Conservation (phyloP, 2,797 vertebrate genomes). For the Mormyrus proboscirostris region DNA sequence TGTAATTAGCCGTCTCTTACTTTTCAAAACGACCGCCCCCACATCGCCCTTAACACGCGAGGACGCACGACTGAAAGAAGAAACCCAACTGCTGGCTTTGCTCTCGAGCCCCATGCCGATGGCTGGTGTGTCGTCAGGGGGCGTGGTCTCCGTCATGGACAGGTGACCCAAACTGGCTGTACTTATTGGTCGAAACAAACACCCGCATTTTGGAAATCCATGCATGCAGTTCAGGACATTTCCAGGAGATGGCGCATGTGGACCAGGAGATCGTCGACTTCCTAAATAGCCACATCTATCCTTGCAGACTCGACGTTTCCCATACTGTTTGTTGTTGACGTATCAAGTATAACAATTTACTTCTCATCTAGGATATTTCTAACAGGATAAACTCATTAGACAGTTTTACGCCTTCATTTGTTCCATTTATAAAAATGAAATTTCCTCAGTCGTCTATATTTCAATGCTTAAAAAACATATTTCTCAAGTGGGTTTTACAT, state of each 20-base stretch:
- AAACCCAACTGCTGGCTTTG: slow-evolving; percentile 34
- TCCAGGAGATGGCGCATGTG: slow-evolving; percentile 64
- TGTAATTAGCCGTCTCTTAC: slow-evolving; percentile 62
- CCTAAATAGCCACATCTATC: not conserved
- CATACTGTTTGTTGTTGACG: not conserved
- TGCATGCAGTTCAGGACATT: slow-evolving; percentile 10
- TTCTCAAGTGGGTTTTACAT: slow-evolving; percentile 4
- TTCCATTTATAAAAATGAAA: not conserved
- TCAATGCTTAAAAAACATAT: not conserved
- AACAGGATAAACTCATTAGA: not conserved
- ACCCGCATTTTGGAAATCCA: not conserved
- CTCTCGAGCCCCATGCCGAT: slow-evolving; percentile 27
- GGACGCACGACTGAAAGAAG: slow-evolving; percentile 42
- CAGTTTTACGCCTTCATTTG: not conserved
- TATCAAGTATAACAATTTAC: not conserved
- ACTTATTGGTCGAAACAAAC: not conserved
- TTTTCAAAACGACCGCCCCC: slow-evolving; percentile 42
- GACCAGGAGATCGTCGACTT: slow-evolving; percentile 34
- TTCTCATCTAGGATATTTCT: not conserved
- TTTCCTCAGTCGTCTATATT: not conserved
- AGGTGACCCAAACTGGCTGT: not conserved
- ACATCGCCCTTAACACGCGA: not conserved
- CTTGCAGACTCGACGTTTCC: not conserved
- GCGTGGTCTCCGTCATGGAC: slow-evolving; percentile 23
- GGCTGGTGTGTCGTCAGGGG: slow-evolving; percentile 38